Base-by-base conservation (phyloP, 2,797 vertebrate species). In the Taenioides sp. region DNA sequence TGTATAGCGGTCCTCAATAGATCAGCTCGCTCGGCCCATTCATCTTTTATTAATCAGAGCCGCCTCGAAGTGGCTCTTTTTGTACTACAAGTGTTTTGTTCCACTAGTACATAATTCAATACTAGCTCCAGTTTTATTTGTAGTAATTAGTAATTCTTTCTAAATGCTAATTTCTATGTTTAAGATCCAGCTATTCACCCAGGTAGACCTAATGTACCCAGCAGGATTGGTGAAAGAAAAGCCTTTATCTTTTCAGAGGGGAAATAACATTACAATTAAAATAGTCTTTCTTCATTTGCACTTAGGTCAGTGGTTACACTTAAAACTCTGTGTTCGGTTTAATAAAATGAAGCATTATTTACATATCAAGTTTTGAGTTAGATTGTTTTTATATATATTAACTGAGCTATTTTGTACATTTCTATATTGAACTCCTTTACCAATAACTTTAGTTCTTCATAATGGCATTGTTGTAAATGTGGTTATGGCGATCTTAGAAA, bases 131-230 rank as follows among this genome's bases (percentile, higher is more conserved):
- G 20, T 9, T 62, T n/a, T 43, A 16, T 63, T 43, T 63, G 28
- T 43, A 63, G 61, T 43, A 63, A 40, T 43, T 63, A 14, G 4
- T 22, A 14, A 43, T 63, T 40, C 61, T 43, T 12, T 63, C 34
- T 63, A 16, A 40, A 63, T 63, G 37, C 34, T 40, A 12, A 63
- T 43, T 27, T 59, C n/a, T 27, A 28, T 28, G 11, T 60, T 61
- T 62, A n/a, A 37, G 60, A 62, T 28, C 7, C 17, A 62, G 27
- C 28, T 62, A 37, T 62, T 62, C 58, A 59, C 58, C 28, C 17
- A 83, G 84, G 77, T 86, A 89, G 70, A 74, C 72, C 16, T 72
- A 80, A 76, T 69, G 27, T 14, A 64, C 86, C 87, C 83, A 77
- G 84, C 80, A 82, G 80, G 80, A 84, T 90, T 86, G 86, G 78